Base-by-base conservation (phyloP, 2,888 invertebrate species). In the Euzetes globulus region DNA sequence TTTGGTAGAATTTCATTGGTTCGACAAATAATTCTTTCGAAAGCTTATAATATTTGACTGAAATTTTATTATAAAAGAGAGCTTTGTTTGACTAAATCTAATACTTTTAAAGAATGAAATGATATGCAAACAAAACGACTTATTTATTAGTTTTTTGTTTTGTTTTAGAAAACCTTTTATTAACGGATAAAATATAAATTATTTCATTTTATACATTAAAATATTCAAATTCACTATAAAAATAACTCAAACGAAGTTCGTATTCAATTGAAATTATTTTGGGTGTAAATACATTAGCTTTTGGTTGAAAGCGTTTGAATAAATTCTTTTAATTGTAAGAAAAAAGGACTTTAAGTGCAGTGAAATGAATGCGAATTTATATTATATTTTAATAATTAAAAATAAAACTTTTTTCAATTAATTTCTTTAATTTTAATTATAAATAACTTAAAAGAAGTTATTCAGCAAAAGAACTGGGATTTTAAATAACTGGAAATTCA, bases 211-310 rank as follows among this genome's bases (percentile, higher is more conserved):
- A n/a, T 52, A 7, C 52, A 52, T 52, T 52, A 52, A 52, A 19
- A 52, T 52, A 52, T n/a, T 52, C 52, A 52, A 52, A 52, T 22
- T 50, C 1, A n/a, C 13, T 22, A 52, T 22, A 52, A 52, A n/a
- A 52, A n/a, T 52, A 13, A 6, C 7, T 52, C 13, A 52, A n/a
- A 19, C 13, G 22, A 52, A 52, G 13, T 41, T 41, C 41, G 6
- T 41, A 7, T 41, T 52, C n/a, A 52, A 52, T 52, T 52, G 5
- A 52, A 52, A 19, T 52, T 52, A 27, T 58, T 58, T 58, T 58
- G 25, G n/a, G 58, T 37, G 63, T 65, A 65, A 65, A 37, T 65
- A 65, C 63, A 65, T 29, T 65, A 27, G 63, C 37, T 65, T 65
- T 65, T 19, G 37, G 63, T 65, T 65, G 63, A 65, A 37, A 19